Conservation (phyloP, 2,888 invertebrate species). For the Agonopterix alstromeriana region DNA sequence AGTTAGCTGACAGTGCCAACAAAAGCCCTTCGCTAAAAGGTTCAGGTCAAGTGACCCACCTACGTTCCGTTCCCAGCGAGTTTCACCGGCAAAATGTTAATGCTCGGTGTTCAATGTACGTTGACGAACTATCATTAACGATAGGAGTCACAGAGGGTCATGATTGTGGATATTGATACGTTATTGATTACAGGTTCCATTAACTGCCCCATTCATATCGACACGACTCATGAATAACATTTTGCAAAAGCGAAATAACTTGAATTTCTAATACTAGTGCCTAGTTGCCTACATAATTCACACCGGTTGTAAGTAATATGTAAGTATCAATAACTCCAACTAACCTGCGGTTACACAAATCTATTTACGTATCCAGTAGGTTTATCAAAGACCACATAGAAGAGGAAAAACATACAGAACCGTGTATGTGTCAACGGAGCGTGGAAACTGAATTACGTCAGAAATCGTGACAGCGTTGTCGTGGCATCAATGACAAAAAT, state of each 20-base stretch:
- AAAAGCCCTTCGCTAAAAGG: constrained; percentile 4
- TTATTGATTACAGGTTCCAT: neutral
- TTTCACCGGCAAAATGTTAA: constrained; percentile 22
- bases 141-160: constrained; percentile 8
- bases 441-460: constrained; percentile 52
- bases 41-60: constrained; percentile 6
- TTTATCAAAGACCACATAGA: constrained; percentile 4
- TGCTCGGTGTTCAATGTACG: constrained; percentile 23
- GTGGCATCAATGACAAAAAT: constrained; percentile 52
- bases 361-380: neutral
- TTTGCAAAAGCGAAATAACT: too few species aligned
- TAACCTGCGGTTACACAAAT: neutral
- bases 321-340: too few species aligned
- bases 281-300: too few species aligned
- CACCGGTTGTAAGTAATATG: too few species aligned
- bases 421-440: constrained; percentile 35
- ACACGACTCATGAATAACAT: too few species aligned
- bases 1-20: neutral
- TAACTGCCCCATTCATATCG: too few species aligned
- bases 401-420: constrained; percentile 19
- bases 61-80: constrained; percentile 6
- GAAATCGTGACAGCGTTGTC: constrained; percentile 48
- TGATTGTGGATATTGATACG: constrained; percentile 13
- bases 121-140: constrained; percentile 31
- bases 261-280: too few species aligned